phyloP scores from a whole-genome alignment of 2,113 vertebrate species.

The Pollimyrus isidori region DNA sequence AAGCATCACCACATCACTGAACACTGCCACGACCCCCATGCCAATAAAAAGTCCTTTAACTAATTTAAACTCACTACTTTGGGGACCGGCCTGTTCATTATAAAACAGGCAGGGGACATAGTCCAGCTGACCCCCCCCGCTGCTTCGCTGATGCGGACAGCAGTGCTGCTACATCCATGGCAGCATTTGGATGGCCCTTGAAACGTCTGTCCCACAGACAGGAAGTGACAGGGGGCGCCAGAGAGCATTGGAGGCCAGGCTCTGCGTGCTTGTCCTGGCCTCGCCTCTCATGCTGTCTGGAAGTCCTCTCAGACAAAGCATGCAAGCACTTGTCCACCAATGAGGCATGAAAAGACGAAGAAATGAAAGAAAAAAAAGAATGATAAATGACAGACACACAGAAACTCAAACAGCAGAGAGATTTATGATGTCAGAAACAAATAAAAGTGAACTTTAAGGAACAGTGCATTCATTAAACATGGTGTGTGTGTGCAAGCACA shows the following conservation, averaged over 20 bases:
- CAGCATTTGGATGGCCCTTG: no score
- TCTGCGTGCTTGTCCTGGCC: background rate
- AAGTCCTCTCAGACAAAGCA: conserved; percentile 44
- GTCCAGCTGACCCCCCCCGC: background rate
- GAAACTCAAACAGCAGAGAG: background rate
- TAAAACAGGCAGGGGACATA: background rate
- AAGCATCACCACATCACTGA: background rate
- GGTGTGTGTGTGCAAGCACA: background rate
- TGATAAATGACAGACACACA: background rate
- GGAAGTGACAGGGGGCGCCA: background rate
- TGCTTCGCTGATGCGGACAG: background rate
- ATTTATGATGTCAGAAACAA: background rate
- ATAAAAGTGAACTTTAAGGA: background rate
- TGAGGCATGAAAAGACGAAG: background rate
- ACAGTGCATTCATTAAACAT: background rate
- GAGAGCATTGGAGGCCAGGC: background rate
- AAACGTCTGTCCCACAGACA: background rate
- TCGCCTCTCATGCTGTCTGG: conserved; percentile 48
- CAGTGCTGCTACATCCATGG: background rate
- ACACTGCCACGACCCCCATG: background rate
- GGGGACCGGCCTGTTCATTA: background rate
- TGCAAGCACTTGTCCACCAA: conserved; percentile 38
- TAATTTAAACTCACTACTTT: background rate
- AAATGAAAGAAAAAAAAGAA: background rate
- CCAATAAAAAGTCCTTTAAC: background rate